Evolutionary conservation across 2,888 invertebrate species (phyloP).

Genomic region (Tiphia femorata): DNA sequence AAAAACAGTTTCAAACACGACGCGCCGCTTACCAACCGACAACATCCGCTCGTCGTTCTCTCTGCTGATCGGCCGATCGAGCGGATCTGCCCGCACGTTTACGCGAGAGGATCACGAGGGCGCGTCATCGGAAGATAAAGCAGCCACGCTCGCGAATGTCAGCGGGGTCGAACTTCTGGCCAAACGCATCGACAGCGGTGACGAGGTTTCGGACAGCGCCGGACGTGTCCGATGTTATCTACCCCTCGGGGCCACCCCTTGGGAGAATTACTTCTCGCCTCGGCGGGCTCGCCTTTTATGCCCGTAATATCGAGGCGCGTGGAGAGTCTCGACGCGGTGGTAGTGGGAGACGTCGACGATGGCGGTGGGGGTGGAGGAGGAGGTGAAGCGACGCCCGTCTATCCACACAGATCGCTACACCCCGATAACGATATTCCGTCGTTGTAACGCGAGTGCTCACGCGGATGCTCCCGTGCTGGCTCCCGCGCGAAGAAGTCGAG

Average conservation of each 20-base stretch:
- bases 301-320: constrained; percentile 45
- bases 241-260: constrained; percentile 3
- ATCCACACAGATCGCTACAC: constrained; percentile 33
- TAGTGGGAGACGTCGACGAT: too few species aligned
- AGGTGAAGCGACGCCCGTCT: too few species aligned
- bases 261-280: constrained; percentile 45
- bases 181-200: constrained; percentile 17
- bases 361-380: too few species aligned
- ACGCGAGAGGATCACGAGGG: too few species aligned
- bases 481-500: neutral
- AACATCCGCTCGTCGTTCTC: too few species aligned
- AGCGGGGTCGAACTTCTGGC: neutral
- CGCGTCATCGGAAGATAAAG: too few species aligned
- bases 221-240: constrained; percentile 41
- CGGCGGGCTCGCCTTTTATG: constrained; percentile 40
- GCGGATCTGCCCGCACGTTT: too few species aligned
- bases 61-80: neutral
- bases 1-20: too few species aligned
- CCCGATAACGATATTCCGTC: constrained; percentile 43
- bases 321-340: constrained; percentile 27
- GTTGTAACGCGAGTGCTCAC: constrained; percentile 26
- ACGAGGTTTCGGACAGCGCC: constrained; percentile 36
- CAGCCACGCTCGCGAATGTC: too few species aligned
- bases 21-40: too few species aligned
- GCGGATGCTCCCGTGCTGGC: constrained; percentile 6